Evolutionary conservation across 2,888 invertebrate species (phyloP).

Genomic region (Pachydiplax longipennis): DNA sequence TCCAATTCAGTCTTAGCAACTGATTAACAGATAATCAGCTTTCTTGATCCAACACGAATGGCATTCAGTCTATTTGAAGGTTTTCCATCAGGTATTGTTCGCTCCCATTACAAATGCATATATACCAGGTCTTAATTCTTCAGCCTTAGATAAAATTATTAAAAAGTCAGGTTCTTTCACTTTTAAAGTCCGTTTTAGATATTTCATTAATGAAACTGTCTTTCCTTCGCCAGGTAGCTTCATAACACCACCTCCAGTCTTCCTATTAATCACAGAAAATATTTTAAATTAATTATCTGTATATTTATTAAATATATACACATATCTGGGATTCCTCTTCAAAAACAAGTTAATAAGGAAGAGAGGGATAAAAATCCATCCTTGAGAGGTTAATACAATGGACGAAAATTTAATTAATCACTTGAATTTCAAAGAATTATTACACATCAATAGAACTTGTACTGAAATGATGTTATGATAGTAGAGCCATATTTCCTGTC

Average conservation of each 20-base stretch:
- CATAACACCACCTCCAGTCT: constrained; percentile 13
- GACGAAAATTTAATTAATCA: not conserved
- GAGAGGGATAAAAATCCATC: not conserved
- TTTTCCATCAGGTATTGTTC: not conserved
- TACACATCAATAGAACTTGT: not conserved
- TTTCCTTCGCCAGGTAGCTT: constrained; percentile 20
- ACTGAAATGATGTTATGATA: too few relatives aligned
- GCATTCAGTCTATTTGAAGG: not conserved
- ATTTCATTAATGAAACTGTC: not conserved
- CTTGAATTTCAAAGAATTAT: not conserved
- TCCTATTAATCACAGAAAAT: not conserved
- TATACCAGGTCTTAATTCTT: constrained; percentile 18
- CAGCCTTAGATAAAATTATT: not conserved
- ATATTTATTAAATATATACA: not conserved
- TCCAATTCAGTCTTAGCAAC: too few relatives aligned
- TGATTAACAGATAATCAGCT: too few relatives aligned
- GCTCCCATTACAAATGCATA: not conserved
- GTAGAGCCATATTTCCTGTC: too few relatives aligned
- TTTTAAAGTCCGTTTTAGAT: not conserved
- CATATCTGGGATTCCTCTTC: not conserved
- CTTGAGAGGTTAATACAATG: too few relatives aligned
- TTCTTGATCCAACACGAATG: too few relatives aligned
- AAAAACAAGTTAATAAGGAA: not conserved
- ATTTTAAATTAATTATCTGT: not conserved
- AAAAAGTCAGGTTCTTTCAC: constrained; percentile 18